Conservation (phyloP, 2,113 vertebrate genomes). For the Heterochromis multidens region DNA sequence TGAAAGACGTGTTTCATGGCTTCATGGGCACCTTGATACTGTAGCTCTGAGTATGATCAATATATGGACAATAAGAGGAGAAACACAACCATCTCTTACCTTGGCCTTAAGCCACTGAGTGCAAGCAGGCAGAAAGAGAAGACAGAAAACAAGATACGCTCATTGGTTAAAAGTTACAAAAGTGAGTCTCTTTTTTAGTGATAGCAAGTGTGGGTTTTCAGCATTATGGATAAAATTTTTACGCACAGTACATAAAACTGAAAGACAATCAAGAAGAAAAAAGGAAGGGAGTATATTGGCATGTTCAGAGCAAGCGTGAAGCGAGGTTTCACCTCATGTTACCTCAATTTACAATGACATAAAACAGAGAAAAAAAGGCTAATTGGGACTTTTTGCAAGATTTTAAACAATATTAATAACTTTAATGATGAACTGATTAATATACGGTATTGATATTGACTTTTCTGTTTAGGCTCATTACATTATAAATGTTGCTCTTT, state of each 20-base stretch:
- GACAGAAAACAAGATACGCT: slow-evolving; percentile 68
- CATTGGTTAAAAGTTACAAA: slow-evolving; percentile 48
- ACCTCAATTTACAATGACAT: background rate
- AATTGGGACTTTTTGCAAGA: background rate
- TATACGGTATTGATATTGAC: background rate
- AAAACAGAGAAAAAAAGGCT: background rate
- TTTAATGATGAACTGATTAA: background rate
- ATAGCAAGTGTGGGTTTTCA: background rate
- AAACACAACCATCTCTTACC: slow-evolving; percentile 85
- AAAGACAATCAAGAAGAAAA: background rate
- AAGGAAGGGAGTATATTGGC: background rate
- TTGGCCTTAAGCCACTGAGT: slow-evolving; percentile 99
- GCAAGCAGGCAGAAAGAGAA: slow-evolving; percentile 56
- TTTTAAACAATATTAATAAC: background rate
- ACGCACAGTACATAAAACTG: background rate
- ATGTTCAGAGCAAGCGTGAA: background rate
- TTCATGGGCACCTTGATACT: background rate
- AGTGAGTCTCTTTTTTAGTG: background rate
- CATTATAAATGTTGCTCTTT: background rate
- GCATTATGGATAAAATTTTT: background rate
- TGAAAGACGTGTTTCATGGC: background rate
- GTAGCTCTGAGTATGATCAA: background rate
- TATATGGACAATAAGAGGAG: slow-evolving; percentile 70
- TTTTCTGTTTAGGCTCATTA: background rate
- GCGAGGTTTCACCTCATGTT: background rate